phyloP scores from a whole-genome alignment of 1,140 invertebrate species.

The Gonatopus flavifemur region DNA sequence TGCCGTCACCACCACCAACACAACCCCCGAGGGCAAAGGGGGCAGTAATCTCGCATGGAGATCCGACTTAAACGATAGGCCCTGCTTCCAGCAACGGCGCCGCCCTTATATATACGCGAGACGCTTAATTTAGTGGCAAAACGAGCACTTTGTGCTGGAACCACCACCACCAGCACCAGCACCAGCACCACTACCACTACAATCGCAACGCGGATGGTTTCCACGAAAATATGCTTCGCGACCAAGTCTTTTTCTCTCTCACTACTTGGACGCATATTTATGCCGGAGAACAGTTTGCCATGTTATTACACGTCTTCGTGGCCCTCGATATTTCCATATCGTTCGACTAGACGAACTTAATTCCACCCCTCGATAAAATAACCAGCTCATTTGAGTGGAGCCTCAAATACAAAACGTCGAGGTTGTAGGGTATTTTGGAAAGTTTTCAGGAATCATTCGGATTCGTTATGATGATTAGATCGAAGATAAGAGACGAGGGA shows the following conservation, averaged over 20 bases:
- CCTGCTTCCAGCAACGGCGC: conserved; percentile 43
- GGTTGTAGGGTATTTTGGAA: no score
- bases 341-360: conserved; percentile 48
- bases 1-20: conserved; percentile 21
- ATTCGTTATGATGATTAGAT: no score
- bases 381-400: no score
- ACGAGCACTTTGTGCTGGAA: conserved; percentile 29
- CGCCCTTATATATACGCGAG: conserved; percentile 49
- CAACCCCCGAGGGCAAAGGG: conserved; percentile 28
- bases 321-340: conserved; percentile 50
- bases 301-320: conserved; percentile 49
- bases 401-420: no score
- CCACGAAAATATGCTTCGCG: conserved; percentile 48
- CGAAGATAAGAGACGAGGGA: neutral
- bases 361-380: conserved; percentile 20
- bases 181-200: conserved; percentile 17
- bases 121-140: conserved; percentile 54
- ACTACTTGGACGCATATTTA: conserved; percentile 29
- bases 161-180: conserved; percentile 8
- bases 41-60: conserved; percentile 57
- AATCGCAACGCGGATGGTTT: conserved; percentile 32
- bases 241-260: conserved; percentile 2
- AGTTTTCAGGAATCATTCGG: no score
- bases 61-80: conserved; percentile 59
- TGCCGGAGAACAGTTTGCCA: conserved; percentile 32